Evolutionary conservation across 2,888 invertebrate genomes (phyloP), one percentile per base, ranked within the genome.

Genomic region (Pyrgus malvae): DNA sequence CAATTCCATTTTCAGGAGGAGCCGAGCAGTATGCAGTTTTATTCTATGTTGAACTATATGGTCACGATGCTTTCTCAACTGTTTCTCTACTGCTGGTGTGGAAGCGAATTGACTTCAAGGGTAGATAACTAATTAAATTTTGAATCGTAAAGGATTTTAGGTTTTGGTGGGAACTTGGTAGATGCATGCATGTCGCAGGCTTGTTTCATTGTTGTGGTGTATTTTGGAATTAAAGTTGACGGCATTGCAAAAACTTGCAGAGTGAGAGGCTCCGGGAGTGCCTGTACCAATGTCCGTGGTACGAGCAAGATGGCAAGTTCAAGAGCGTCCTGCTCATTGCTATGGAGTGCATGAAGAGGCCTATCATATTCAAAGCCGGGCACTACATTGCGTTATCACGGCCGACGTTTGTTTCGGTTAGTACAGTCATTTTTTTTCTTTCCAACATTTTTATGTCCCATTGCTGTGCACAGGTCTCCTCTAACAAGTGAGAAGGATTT

Each of bases 201-300:
- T n/a, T n/a, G n/a, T n/a, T n/a, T n/a, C n/a, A n/a, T n/a, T n/a
- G n/a, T n/a, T n/a, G n/a, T n/a, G n/a, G n/a, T n/a, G n/a, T 21
- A 21, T 21, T 21, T 21, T 21, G 21, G 21, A 21, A 21, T 4
- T 8, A 27, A 7, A 37, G 17, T 37, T 19, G n/a, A n/a, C n/a
- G n/a, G n/a, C n/a, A n/a, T n/a, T n/a, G n/a, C n/a, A n/a, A n/a
- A n/a, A n/a, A n/a, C n/a, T 72, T 3, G 74, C 41, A 91, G 84
- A 91, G 92, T 60, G 79, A 85, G 63, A 71, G 81, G 1, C 75
- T 93, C 2, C 77, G 86, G 0, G 79, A 90, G 25, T 83, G 83
- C 40, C 68, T 92, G 60, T 92, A 92, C 64, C 80, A 83, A 46
- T 90, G 91, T 59, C 87, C 87, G 1, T 93, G 93, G 92, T 80